A percentile compares a stretch with the other conserved stretches of the same genome.
phyloP scores from a whole-genome alignment of 2,888 invertebrate species.

The Erynnis tages region DNA sequence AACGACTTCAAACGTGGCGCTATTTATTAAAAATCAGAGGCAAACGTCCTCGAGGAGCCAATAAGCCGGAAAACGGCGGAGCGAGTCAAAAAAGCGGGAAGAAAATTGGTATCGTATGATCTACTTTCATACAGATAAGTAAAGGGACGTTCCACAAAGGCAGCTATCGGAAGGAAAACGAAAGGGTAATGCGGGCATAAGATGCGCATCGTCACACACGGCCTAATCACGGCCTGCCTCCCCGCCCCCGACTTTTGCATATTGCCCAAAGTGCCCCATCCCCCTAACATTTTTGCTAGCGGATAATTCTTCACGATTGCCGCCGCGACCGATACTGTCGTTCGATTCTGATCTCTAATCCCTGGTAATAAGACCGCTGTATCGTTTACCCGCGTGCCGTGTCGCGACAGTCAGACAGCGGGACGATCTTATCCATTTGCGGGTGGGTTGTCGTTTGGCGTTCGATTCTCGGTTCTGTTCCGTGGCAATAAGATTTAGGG shows the following conservation, averaged over 20 bases:
- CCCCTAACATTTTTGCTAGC: constrained; percentile 58
- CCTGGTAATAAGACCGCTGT: constrained; percentile 22
- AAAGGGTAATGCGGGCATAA: constrained; percentile 82
- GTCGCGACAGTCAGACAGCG: constrained; percentile 21
- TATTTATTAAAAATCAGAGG: constrained; percentile 29
- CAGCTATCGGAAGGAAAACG: constrained; percentile 80
- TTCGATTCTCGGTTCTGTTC: constrained; percentile 39
- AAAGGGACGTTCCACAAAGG: constrained; percentile 66
- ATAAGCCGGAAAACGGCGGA: constrained; percentile 37
- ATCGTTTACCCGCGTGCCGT: constrained; percentile 14
- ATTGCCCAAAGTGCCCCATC: constrained; percentile 77
- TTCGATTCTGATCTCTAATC: constrained; percentile 37
- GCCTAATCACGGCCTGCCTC: constrained; percentile 70
- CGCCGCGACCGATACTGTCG: constrained; percentile 32
- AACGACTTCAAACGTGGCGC: constrained; percentile 14
- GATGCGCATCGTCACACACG: constrained; percentile 81
- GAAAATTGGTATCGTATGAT: constrained; percentile 72
- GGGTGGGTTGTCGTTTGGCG: constrained; percentile 28
- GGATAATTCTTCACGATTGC: constrained; percentile 50
- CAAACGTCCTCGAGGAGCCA: constrained; percentile 35
- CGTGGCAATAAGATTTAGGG: constrained; percentile 33
- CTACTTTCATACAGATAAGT: constrained; percentile 64
- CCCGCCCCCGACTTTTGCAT: constrained; percentile 73
- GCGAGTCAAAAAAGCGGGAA: constrained; percentile 45
- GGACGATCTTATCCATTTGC: constrained; percentile 34